These are phyloP conservation scores for Actenoides hombroni DNA, from an alignment of 2,113 vertebrate genomes.

Conservation along the genomic window DNA sequence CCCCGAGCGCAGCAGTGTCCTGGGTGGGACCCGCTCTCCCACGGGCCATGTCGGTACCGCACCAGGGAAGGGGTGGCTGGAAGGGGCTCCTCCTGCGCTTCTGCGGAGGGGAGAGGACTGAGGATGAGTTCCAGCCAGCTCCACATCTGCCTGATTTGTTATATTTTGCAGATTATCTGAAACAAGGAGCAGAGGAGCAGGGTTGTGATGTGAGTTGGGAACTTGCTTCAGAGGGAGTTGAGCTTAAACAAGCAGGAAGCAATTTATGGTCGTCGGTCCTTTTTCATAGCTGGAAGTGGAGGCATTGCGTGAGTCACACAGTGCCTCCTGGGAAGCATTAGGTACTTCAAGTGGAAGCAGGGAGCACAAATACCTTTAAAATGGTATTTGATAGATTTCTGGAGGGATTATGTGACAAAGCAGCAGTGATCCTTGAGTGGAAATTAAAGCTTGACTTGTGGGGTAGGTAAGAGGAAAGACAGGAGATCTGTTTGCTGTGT, in stretches of 20 bases:
- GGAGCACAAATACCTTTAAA: background rate
- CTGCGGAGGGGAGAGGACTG: accelerated
- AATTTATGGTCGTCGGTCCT: background rate
- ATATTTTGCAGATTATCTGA: background rate
- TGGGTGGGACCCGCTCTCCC: accelerated
- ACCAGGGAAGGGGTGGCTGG: background rate
- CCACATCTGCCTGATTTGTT: background rate
- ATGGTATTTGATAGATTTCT: background rate
- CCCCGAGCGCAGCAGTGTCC: background rate
- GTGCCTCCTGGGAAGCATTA: background rate
- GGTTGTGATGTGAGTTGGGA: background rate
- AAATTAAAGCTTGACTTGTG: conserved; percentile 23
- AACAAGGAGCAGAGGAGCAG: background rate
- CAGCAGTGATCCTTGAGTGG: background rate
- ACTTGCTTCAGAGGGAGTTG: background rate
- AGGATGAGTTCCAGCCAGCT: background rate
- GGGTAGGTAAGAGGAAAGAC: background rate
- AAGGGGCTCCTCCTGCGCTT: background rate
- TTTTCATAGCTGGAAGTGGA: background rate
- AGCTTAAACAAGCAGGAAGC: background rate
- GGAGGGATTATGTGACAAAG: background rate
- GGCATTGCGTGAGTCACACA: background rate
- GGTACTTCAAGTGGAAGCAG: background rate
- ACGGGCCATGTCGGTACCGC: background rate
- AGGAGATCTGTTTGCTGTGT: background rate